Percentiles rank a stretch among this genome's conserved stretches.
These are phyloP conservation scores for Polydrusus cervinus DNA, from an alignment of 2,888 invertebrate species.

Conservation along the genomic window DNA sequence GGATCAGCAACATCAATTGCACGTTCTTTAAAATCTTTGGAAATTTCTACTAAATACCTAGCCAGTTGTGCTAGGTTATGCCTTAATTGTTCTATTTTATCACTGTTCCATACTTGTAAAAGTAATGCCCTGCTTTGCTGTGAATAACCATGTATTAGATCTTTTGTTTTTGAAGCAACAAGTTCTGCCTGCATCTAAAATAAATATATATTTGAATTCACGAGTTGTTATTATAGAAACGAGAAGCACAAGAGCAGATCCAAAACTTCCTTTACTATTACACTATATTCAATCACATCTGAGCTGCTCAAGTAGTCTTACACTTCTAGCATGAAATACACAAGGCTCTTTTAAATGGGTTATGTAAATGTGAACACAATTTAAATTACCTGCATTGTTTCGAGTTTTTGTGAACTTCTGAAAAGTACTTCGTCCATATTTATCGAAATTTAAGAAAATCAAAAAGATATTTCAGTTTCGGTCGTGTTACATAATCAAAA, in stretches of 20 bases:
- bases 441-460: neutral
- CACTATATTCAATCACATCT: no score
- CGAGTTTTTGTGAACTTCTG: constrained; percentile 66
- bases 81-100: constrained; percentile 60
- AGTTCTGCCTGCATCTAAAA: constrained; percentile 65
- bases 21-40: constrained; percentile 58
- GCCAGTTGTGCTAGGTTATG: constrained; percentile 59
- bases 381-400: constrained; percentile 65
- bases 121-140: constrained; percentile 60
- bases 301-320: no score
- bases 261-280: no score
- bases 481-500: constrained; percentile 13
- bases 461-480: neutral
- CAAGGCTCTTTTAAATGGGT: no score
- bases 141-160: constrained; percentile 62
- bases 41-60: constrained; percentile 57
- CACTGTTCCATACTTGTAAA: constrained; percentile 61
- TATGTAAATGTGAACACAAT: neutral
- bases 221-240: no score
- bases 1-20: constrained; percentile 60
- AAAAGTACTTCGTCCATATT: constrained; percentile 68
- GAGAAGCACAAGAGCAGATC: no score
- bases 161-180: constrained; percentile 64
- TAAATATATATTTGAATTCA: constrained; percentile 6
- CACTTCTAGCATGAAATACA: no score